Percentiles rank a stretch among this genome's conserved stretches.
Evolutionary conservation across 2,113 vertebrate species (phyloP).

Genomic region (Oriolus oriolus): DNA sequence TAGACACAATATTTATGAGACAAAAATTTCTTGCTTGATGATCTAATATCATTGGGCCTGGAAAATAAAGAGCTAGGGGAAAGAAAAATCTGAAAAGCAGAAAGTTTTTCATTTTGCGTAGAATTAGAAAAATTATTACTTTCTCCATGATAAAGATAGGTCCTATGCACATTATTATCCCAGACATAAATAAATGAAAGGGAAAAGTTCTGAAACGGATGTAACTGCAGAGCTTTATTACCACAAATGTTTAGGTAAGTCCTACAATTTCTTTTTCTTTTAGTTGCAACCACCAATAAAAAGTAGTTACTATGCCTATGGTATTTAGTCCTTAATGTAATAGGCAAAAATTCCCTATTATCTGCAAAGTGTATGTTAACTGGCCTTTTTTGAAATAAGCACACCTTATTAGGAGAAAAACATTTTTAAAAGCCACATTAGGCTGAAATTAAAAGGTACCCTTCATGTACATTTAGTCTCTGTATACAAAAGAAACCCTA

Average conservation of each 20-base stretch:
- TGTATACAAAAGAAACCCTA: background rate
- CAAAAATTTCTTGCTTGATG: background rate
- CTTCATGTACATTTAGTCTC: background rate
- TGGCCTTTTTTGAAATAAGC: background rate
- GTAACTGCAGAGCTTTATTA: background rate
- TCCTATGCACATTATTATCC: background rate
- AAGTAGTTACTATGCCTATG: background rate
- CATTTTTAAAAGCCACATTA: background rate
- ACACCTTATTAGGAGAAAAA: background rate
- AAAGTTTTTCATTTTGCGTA: background rate
- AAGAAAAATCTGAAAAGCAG: background rate
- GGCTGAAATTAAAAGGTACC: background rate
- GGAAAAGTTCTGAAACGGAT: background rate
- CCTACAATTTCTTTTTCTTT: background rate
- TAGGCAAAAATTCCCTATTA: background rate
- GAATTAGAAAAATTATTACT: background rate
- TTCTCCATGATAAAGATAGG: background rate
- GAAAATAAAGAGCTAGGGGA: background rate
- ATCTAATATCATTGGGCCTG: background rate
- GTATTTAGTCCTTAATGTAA: background rate
- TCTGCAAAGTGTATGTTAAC: background rate
- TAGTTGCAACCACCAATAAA: background rate
- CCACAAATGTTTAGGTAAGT: background rate
- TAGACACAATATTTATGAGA: background rate
- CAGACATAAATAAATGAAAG: background rate